Evolutionary conservation across 2,888 invertebrate species (phyloP), one percentile per base, ranked within the genome.

Genomic region (Tachina grossa): DNA sequence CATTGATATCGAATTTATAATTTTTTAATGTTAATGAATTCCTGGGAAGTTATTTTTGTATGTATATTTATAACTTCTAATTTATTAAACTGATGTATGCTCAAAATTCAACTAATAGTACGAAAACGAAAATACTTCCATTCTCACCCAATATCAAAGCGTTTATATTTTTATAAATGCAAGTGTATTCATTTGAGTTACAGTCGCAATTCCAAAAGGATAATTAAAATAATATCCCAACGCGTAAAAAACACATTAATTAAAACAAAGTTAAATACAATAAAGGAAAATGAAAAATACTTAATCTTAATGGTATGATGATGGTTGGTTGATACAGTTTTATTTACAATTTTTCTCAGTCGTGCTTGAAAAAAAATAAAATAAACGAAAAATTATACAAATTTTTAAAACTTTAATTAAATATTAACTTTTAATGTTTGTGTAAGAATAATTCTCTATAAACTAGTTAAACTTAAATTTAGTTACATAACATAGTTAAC

Each of bases 181-280:
- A 13, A 31, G 31, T 45, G 51, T 71, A 8, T 69, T 59, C 19
- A 31, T 43, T 8, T 53, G 51, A 61, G 31, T 53, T 81, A 47
- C 53, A 61, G 47, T 47, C 39, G 47, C 19, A 55, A 61, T 63
- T 53, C n/a, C 61, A 57, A 74, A 66, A 77, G 69, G 55, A 71
- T 83, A 83, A 83, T 83, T 76, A 83, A 83, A 77, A 77, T 83
- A 65, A 57, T 39, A 75, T 53, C 16, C 53, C 43, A 68, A 45
- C 59, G 75, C 75, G 75, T 57, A 63, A 76, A 55, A 57, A 31
- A 31, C 31, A 76, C 65, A 83, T 83, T 71, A 77, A 77, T 83
- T 83, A 83, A 81, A 75, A 47, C 61, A 31, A 57, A 77, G 19
- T 83, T 76, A 57, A 71, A 55, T 61, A 47, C 8, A 71, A 45